Percentiles rank a stretch among this genome's conserved stretches.
Evolutionary conservation across 2,888 invertebrate genomes (phyloP).

Genomic region (Nudaria mundana): DNA sequence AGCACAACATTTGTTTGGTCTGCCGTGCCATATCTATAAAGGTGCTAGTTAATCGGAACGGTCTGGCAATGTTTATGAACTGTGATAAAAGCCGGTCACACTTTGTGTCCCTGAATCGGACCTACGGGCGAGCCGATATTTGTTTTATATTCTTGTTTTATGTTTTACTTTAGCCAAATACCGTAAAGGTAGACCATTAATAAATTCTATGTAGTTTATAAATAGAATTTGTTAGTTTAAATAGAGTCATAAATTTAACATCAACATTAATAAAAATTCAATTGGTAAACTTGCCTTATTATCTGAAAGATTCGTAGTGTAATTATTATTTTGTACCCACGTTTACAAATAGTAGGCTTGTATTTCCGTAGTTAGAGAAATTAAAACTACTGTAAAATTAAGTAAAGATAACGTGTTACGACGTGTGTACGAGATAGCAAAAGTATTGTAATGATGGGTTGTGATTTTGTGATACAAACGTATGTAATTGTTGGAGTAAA

Average conservation of each 20-base stretch:
- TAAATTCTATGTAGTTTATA: not conserved
- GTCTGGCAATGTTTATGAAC: constrained; percentile 1
- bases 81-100: not conserved
- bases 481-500: constrained; percentile 28
- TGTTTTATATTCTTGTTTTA: not conserved
- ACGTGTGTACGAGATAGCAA: constrained; percentile 13
- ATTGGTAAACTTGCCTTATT: no score
- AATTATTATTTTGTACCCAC: not conserved
- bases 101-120: not conserved
- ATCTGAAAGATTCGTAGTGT: no score
- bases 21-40: constrained; percentile 23
- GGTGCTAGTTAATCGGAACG: constrained; percentile 2
- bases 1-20: constrained; percentile 3
- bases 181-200: not conserved
- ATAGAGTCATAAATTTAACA: no score
- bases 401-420: constrained; percentile 23
- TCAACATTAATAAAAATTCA: no score
- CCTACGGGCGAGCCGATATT: not conserved
- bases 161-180: not conserved
- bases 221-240: no score
- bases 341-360: constrained; percentile 1
- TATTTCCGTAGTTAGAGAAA: constrained; percentile 6
- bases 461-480: constrained; percentile 10
- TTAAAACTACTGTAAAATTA: constrained; percentile 6
- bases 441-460: constrained; percentile 21